Evolutionary conservation across 2,113 vertebrate genomes (phyloP).

Genomic region (Steatornis caripensis): DNA sequence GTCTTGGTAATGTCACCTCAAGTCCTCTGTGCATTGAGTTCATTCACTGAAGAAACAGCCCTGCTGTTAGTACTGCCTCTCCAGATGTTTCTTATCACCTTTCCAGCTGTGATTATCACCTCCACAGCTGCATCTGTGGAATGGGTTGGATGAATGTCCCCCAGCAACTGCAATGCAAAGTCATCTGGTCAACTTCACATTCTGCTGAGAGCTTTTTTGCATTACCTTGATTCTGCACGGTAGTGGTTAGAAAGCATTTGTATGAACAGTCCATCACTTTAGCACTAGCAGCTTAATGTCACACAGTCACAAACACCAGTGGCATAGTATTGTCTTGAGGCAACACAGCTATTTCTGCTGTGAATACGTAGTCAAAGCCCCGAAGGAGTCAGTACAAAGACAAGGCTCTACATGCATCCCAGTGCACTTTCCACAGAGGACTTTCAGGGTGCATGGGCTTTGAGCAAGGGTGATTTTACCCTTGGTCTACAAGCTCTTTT

Average conservation of each 20-base stretch:
- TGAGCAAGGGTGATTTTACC: background rate
- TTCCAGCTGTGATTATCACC: background rate
- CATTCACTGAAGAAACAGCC: background rate
- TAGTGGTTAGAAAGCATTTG: background rate
- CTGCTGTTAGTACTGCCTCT: background rate
- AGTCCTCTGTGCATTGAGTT: background rate
- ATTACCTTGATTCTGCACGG: background rate
- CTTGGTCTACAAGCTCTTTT: background rate
- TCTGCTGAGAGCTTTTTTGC: background rate
- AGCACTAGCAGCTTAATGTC: background rate
- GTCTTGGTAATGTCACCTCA: background rate
- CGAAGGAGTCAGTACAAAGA: background rate
- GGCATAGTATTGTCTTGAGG: background rate
- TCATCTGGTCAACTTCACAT: background rate
- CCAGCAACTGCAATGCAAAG: background rate
- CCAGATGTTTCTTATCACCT: constrained; percentile 15
- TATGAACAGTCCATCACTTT: background rate
- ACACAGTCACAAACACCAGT: background rate
- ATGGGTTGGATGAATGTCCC: background rate
- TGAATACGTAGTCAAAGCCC: background rate
- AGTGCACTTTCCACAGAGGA: background rate
- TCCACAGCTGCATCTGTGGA: background rate
- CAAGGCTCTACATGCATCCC: background rate
- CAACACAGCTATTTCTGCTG: background rate
- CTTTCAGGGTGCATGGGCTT: background rate